Evolutionary conservation across 92 coral and sea anemone species (phyloP).

Genomic region (Galaxea fascicularis): DNA sequence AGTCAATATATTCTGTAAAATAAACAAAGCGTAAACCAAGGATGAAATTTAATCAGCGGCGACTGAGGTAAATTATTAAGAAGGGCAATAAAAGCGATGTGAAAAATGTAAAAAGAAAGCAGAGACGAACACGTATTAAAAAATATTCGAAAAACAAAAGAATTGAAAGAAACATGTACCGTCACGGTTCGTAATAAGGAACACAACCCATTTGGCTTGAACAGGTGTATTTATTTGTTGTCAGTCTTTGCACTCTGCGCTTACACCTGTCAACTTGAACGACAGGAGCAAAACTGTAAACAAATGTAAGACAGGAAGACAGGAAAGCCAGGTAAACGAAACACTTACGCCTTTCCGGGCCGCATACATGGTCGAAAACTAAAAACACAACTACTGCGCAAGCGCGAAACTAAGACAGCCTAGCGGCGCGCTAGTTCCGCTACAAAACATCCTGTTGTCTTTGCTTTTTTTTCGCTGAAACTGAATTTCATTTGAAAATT

Average conservation of each 20-base stretch:
- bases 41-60: neutral
- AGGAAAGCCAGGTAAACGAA: neutral
- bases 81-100: neutral
- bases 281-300: neutral
- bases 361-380: neutral
- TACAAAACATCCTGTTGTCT: too few species aligned
- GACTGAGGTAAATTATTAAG: neutral
- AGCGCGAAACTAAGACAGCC: too few species aligned
- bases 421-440: too few species aligned
- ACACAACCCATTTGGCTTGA: neutral
- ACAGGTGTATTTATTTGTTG: neutral
- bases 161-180: neutral
- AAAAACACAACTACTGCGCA: neutral
- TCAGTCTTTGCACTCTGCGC: neutral
- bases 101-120: neutral
- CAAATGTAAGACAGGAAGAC: neutral
- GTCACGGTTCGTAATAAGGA: neutral
- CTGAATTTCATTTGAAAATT: neutral
- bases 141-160: too few species aligned
- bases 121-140: neutral
- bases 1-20: neutral
- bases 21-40: neutral
- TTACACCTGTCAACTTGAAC: neutral
- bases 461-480: too few species aligned
- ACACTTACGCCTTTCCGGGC: slow-evolving; percentile 2